A percentile compares a stretch with the other conserved stretches of the same genome.
Conservation (phyloP, 37 sponge, comb jelly and placozoan species). For the Cladorhizidae sp. region DNA sequence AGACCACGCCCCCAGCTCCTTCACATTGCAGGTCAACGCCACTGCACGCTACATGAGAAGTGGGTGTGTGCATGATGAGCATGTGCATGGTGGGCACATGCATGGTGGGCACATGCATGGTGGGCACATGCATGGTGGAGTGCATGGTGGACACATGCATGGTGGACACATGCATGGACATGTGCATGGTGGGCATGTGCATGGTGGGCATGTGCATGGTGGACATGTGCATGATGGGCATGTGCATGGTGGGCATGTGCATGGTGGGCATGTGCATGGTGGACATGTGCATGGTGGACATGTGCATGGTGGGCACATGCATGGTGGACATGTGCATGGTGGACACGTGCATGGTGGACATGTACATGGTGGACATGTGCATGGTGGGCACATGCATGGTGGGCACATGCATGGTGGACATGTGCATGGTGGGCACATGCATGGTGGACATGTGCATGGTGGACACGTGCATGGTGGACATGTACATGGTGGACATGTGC, state of each 20-base stretch:
- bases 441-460: background rate
- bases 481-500: background rate
- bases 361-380: slow-evolving; percentile 18
- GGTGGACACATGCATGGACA: no score
- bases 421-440: no score
- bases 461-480: no score
- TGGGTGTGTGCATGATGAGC: slow-evolving; percentile 9
- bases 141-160: slow-evolving; percentile 17
- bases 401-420: slow-evolving; percentile 17
- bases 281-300: no score
- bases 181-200: slow-evolving; percentile 19
- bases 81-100: no score
- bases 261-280: background rate
- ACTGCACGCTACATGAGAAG: background rate
- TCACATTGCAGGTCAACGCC: background rate
- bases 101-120: background rate
- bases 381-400: no score
- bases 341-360: background rate
- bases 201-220: no score
- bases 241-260: no score
- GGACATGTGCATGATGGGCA: background rate
- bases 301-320: no score
- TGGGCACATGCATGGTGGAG: background rate
- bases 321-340: slow-evolving; percentile 22
- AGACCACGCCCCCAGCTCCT: slow-evolving; percentile 1